Percentiles rank a stretch among this genome's conserved stretches.
These are phyloP conservation scores for Loris lydekkerianus DNA, from an alignment of 2,797 vertebrate species.

Conservation along the genomic window DNA sequence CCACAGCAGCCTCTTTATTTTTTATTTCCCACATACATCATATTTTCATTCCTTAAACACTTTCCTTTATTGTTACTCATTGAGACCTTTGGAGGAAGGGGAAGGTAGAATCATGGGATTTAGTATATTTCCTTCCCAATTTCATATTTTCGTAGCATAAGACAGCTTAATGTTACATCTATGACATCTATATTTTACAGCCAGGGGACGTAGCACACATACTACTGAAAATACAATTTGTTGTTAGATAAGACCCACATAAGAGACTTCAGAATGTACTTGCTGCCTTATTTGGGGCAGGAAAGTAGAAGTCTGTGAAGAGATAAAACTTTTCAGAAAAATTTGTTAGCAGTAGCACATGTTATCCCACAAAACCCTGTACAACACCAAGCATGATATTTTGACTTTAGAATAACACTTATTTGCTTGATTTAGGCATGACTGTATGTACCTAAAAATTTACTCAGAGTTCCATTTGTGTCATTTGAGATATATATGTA, in stretches of 20 bases:
- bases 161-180: neutral
- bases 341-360: neutral
- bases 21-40: neutral
- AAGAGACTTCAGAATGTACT: neutral
- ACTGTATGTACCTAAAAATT: conserved; percentile 8
- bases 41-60: neutral
- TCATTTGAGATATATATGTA: conserved; percentile 4
- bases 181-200: neutral
- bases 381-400: neutral
- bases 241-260: neutral
- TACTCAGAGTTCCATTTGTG: neutral
- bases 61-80: neutral
- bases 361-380: neutral
- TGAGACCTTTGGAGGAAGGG: neutral
- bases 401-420: neutral
- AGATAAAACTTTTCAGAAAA: conserved; percentile 27
- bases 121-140: neutral
- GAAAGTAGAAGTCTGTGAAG: neutral
- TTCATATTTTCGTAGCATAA: neutral
- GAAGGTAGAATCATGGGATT: neutral
- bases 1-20: neutral
- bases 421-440: neutral
- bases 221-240: neutral
- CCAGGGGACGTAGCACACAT: neutral
- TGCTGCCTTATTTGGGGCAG: neutral